Conservation (phyloP, 2,888 invertebrate genomes). For the Heteropelma amictum region DNA sequence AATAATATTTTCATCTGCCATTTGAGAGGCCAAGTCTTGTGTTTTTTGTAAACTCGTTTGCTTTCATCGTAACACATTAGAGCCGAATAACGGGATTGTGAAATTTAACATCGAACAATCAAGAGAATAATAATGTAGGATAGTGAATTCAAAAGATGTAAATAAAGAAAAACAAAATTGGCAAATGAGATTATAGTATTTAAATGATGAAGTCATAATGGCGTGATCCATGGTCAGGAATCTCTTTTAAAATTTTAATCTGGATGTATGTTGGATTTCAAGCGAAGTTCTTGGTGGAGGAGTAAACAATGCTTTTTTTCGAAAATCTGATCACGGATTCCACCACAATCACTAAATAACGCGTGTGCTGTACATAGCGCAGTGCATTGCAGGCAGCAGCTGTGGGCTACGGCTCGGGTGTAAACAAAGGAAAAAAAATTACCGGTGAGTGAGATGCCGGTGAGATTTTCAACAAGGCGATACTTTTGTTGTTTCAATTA, state of each 20-base stretch:
- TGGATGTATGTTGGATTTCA: background rate
- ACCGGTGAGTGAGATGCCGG: slow-evolving; percentile 59
- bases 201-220: slow-evolving; percentile 69
- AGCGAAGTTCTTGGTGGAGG: too few species aligned
- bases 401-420: slow-evolving; percentile 77
- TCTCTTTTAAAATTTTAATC: background rate
- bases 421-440: slow-evolving; percentile 62
- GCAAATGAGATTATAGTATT: slow-evolving; percentile 70
- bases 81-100: slow-evolving; percentile 67
- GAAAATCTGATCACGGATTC: slow-evolving; percentile 65
- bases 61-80: slow-evolving; percentile 64
- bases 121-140: slow-evolving; percentile 62
- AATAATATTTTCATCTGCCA: background rate
- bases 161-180: slow-evolving; percentile 57
- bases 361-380: slow-evolving; percentile 77
- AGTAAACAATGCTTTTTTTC: background rate
- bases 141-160: slow-evolving; percentile 38
- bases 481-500: slow-evolving; percentile 27
- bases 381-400: slow-evolving; percentile 77
- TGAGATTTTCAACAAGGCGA: slow-evolving; percentile 8
- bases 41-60: slow-evolving; percentile 2
- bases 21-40: background rate
- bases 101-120: slow-evolving; percentile 73
- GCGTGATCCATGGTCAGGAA: slow-evolving; percentile 66
- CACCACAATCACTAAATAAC: slow-evolving; percentile 70